Conservation (phyloP, 1,140 invertebrate genomes). For the Drosophila novamexicana region DNA sequence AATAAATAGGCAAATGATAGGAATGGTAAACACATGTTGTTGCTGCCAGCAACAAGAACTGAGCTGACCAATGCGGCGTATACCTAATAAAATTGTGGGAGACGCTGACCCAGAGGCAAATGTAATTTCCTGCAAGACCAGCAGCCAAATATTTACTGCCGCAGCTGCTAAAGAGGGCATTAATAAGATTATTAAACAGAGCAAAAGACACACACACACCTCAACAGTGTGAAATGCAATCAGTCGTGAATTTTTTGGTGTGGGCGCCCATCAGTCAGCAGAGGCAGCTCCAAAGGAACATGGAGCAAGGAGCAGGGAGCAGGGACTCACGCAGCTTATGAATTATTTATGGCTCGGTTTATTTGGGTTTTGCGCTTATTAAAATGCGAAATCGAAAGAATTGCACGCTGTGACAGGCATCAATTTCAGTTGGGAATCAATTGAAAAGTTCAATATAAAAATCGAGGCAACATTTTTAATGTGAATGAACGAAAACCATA, state of each 20-base stretch:
- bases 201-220: background rate
- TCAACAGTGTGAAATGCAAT: background rate
- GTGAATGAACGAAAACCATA: background rate
- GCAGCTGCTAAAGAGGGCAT: background rate
- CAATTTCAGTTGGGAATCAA: conserved; percentile 16
- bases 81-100: conserved; percentile 29
- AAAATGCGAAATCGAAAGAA: conserved; percentile 41
- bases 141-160: background rate
- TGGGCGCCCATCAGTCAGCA: conserved; percentile 31
- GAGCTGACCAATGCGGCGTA: conserved; percentile 5
- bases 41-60: background rate
- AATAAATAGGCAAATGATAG: conserved; percentile 51
- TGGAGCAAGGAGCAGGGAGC: background rate
- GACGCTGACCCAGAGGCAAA: conserved; percentile 8
- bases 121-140: conserved; percentile 13
- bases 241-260: background rate
- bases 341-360: conserved; percentile 59
- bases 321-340: conserved; percentile 36
- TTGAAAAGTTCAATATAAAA: conserved; percentile 11
- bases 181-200: background rate
- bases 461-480: background rate
- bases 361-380: conserved; percentile 40
- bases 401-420: conserved; percentile 7
- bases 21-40: background rate
- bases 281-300: background rate